Evolutionary conservation across 2,113 vertebrate genomes (phyloP).

Genomic region (Steatornis caripensis): DNA sequence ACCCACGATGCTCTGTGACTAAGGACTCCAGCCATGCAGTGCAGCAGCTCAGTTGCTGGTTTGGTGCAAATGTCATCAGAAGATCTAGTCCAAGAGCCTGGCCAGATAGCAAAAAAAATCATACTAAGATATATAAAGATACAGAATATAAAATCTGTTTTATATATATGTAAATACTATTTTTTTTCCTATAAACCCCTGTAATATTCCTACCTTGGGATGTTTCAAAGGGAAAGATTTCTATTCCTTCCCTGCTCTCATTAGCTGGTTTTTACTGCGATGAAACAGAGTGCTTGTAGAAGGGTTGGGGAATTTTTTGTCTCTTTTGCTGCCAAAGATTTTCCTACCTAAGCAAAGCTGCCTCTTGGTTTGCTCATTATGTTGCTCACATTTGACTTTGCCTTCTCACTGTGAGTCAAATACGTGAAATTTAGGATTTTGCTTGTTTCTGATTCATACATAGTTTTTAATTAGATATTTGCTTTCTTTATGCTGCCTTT

Average conservation of each 20-base stretch:
- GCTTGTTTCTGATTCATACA: background rate
- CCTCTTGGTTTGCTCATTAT: background rate
- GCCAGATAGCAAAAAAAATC: background rate
- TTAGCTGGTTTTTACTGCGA: background rate
- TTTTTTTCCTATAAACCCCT: background rate
- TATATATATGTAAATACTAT: background rate
- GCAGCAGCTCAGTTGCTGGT: background rate
- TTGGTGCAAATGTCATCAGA: background rate
- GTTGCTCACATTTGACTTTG: background rate
- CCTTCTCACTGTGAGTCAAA: background rate
- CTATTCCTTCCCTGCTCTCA: background rate
- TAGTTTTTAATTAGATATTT: background rate
- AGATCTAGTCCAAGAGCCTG: background rate
- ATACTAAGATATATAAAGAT: background rate
- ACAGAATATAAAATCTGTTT: background rate
- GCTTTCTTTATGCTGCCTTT: background rate
- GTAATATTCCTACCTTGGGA: background rate
- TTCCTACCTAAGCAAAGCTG: background rate
- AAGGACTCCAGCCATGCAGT: background rate
- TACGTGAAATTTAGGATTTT: background rate
- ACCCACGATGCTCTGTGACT: background rate
- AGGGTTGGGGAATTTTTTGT: background rate
- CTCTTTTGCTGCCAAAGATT: background rate
- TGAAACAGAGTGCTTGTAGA: background rate
- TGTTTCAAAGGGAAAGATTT: background rate